Base-by-base conservation (phyloP, 1,140 invertebrate genomes). In the Glossosoma conforme region DNA sequence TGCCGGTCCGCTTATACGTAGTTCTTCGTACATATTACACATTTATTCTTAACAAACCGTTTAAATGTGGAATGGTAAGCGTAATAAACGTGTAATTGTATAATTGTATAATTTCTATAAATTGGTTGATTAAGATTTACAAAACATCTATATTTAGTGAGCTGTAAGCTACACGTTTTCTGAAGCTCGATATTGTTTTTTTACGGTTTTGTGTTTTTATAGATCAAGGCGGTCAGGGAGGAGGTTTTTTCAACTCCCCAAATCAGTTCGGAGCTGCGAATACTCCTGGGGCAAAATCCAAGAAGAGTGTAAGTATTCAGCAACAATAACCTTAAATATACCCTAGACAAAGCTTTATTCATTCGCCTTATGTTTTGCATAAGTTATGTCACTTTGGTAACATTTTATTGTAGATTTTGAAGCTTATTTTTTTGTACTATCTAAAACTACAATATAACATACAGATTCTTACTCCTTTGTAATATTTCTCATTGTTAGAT, bases 231-330 rank as follows among this genome's bases (percentile, higher is more conserved):
- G 58, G 62, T 20, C 61, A 65, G 18, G 70, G 70, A 24, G 72
- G 69, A 36, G 72, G 72, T 43, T 74, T 73, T 61, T 68, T 70
- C 33, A 73, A 70, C 43, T 67, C 70, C 18, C 61, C 66, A 10
- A 65, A 61, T 59, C 69, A 75, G 58, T 75, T 72, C 62, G 68
- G 68, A 30, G 67, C 67, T 56, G 64, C 60, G 1, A 67, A 63
- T 48, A 75, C 72, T 32, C 70, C 72, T 18, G 66, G 65, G 24
- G 65, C 65, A 52, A 55, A 59, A 59, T 55, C 60, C n/a, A 70
- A 70, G 52, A 74, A 71, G 64, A 55, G 65, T 19, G 72, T 74
- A 65, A 56, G 47, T 42, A 18, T 28, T n/a, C n/a, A n/a, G n/a
- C n/a, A n/a, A n/a, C n/a, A n/a, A n/a, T n/a, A n/a, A n/a, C n/a